Percentiles rank a stretch among this genome's conserved stretches.
phyloP scores from a whole-genome alignment of 1,140 invertebrate genomes.

The Conus betulinus region DNA sequence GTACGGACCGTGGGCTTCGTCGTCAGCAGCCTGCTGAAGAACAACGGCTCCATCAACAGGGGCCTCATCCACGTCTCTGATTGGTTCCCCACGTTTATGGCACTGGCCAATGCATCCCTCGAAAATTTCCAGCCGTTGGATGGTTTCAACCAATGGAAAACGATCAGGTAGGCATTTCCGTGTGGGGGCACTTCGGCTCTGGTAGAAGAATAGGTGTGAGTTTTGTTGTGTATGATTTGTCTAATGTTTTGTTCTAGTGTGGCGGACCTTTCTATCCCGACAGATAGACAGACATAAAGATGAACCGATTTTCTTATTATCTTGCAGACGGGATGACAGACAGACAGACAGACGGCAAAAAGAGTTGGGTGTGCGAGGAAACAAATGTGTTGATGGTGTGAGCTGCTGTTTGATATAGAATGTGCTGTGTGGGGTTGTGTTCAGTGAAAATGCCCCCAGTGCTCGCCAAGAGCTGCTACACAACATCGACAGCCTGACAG shows the following conservation, averaged over 20 bases:
- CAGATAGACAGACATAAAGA: too few relatives aligned
- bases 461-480: slow-evolving; percentile 62
- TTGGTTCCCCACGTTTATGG: slow-evolving; percentile 69
- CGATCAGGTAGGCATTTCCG: slow-evolving; percentile 53
- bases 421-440: not conserved
- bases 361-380: too few relatives aligned
- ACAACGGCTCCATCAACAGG: slow-evolving; percentile 37
- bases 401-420: too few relatives aligned
- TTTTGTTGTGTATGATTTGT: too few relatives aligned
- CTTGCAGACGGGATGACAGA: too few relatives aligned
- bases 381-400: too few relatives aligned
- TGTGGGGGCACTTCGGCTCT: too few relatives aligned
- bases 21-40: slow-evolving; percentile 41
- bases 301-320: too few relatives aligned
- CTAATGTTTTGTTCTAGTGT: too few relatives aligned
- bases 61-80: slow-evolving; percentile 66
- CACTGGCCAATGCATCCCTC: slow-evolving; percentile 56
- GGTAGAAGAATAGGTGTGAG: too few relatives aligned
- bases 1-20: slow-evolving; percentile 56
- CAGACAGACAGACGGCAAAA: too few relatives aligned
- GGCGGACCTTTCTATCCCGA: too few relatives aligned
- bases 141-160: slow-evolving; percentile 63
- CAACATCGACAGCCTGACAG: slow-evolving; percentile 63
- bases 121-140: slow-evolving; percentile 56
- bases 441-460: slow-evolving; percentile 51